Evolutionary conservation across 1,140 invertebrate species (phyloP).

Genomic region (Gonatopus flavifemur): DNA sequence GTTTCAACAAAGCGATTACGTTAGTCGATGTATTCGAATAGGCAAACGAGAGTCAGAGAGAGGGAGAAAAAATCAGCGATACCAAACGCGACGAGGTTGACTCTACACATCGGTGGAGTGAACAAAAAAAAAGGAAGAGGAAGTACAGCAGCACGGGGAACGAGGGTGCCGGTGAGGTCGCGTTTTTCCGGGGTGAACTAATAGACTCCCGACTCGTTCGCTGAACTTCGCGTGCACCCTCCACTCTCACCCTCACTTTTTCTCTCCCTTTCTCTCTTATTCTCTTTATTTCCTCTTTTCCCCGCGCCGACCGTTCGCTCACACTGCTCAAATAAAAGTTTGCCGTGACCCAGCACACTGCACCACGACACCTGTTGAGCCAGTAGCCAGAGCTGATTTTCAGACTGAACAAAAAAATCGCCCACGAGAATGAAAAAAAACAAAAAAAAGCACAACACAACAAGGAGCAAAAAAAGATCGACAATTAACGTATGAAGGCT

Average conservation of each 20-base stretch:
- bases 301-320: slow-evolving; percentile 25
- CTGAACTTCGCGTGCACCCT: slow-evolving; percentile 32
- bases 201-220: slow-evolving; percentile 47
- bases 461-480: slow-evolving; percentile 30
- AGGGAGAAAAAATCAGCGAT: slow-evolving; percentile 45
- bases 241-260: slow-evolving; percentile 18
- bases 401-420: slow-evolving; percentile 25
- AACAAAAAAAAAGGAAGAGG: slow-evolving; percentile 11
- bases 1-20: slow-evolving; percentile 47
- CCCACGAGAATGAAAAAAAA: neutral
- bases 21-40: slow-evolving; percentile 44
- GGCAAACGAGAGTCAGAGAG: slow-evolving; percentile 34
- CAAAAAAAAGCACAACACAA: neutral
- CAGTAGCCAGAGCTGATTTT: slow-evolving; percentile 33
- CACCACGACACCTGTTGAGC: slow-evolving; percentile 57
- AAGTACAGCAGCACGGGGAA: no score
- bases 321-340: slow-evolving; percentile 56
- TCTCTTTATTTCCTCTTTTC: slow-evolving; percentile 14
- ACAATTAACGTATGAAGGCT: slow-evolving; percentile 55
- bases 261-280: slow-evolving; percentile 15
- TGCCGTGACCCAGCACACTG: slow-evolving; percentile 39
- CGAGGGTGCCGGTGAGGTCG: slow-evolving; percentile 35
- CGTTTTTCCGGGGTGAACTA: slow-evolving; percentile 53
- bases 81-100: slow-evolving; percentile 37
- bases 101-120: slow-evolving; percentile 19